Percentiles rank a stretch among this genome's conserved stretches.
Evolutionary conservation across 2,797 vertebrate genomes (phyloP).

Genomic region (Heteromormyrus szaboi): DNA sequence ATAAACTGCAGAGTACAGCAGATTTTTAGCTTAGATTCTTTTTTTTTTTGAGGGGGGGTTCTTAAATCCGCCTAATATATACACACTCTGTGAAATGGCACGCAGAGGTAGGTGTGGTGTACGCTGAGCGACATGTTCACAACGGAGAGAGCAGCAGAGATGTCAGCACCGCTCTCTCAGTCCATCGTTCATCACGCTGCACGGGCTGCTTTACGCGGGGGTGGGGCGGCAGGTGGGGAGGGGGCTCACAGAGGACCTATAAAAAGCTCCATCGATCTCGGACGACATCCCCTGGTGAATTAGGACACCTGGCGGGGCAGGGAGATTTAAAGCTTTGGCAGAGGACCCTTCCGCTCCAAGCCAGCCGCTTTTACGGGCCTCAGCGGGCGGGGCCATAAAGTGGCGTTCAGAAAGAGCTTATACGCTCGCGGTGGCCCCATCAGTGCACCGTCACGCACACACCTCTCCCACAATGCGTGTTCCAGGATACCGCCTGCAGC

Average conservation of each 20-base stretch:
- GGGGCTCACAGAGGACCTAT: not conserved
- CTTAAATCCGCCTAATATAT: not conserved
- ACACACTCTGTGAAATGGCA: not conserved
- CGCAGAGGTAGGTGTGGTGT: not conserved
- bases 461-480: not conserved
- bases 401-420: not conserved
- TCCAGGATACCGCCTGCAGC: not conserved
- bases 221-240: not conserved
- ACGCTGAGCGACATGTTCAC: not conserved
- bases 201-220: not conserved
- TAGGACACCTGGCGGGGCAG: not conserved
- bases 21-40: not conserved
- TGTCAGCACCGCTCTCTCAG: not conserved
- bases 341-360: not conserved
- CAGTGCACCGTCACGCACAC: not conserved
- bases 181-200: not conserved
- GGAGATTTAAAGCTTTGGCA: not conserved
- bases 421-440: not conserved
- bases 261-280: not conserved
- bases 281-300: conserved; percentile 1
- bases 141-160: not conserved
- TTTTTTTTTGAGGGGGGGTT: not conserved
- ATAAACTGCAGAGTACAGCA: not conserved
- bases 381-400: not conserved
- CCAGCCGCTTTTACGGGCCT: not conserved